These are phyloP conservation scores for Shargacucullia verbasci DNA, from an alignment of 2,888 invertebrate species.

Conservation along the genomic window DNA sequence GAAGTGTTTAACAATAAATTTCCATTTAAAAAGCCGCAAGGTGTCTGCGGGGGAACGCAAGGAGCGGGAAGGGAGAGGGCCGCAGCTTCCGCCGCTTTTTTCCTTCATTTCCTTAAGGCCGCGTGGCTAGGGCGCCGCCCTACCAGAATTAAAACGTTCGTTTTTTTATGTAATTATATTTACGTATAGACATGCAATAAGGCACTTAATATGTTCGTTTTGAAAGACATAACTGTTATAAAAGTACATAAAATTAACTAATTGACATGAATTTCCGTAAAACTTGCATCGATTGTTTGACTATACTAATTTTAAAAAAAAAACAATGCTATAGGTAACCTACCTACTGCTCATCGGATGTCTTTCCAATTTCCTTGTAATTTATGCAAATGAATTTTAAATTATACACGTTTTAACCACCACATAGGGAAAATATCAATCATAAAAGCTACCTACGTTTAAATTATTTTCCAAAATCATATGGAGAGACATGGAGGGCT, in stretches of 20 bases:
- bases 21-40: slow-evolving; percentile 89
- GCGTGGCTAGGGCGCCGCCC: slow-evolving; percentile 82
- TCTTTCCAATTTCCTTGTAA: slow-evolving; percentile 12
- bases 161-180: slow-evolving; percentile 66
- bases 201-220: slow-evolving; percentile 46
- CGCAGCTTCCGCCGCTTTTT: slow-evolving; percentile 86
- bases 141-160: slow-evolving; percentile 82
- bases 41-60: slow-evolving; percentile 54
- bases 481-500: slow-evolving; percentile 46
- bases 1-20: slow-evolving; percentile 89
- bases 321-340: too few relatives aligned
- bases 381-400: slow-evolving; percentile 42
- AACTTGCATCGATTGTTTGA: slow-evolving; percentile 12
- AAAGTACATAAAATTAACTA: background rate
- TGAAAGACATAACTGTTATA: slow-evolving; percentile 11
- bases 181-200: slow-evolving; percentile 61
- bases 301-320: slow-evolving; percentile 21
- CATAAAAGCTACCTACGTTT: slow-evolving; percentile 41
- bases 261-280: background rate
- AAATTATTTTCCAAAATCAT: slow-evolving; percentile 50
- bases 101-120: slow-evolving; percentile 88
- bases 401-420: slow-evolving; percentile 42
- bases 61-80: slow-evolving; percentile 61
- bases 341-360: too few relatives aligned
- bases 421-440: slow-evolving; percentile 49